These are phyloP conservation scores for Sericinus montela DNA, from an alignment of 2,888 invertebrate species.

Conservation along the genomic window DNA sequence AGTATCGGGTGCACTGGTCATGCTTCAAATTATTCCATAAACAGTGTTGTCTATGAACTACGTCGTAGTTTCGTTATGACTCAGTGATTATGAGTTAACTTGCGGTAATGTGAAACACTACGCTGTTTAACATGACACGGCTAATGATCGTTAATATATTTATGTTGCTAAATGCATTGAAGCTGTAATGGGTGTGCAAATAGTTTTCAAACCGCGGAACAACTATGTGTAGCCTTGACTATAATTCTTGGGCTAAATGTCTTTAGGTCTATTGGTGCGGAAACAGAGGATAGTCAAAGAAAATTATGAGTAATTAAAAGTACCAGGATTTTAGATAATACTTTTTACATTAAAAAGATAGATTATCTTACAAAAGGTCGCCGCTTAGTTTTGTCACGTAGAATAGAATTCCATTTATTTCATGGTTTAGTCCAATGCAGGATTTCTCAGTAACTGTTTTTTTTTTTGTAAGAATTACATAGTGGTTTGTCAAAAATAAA, in stretches of 20 bases:
- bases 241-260: no score
- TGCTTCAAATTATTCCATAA: conserved; percentile 12
- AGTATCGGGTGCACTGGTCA: neutral
- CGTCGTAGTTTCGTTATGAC: conserved; percentile 1
- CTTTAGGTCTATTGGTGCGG: no score
- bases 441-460: no score
- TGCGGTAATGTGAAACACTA: conserved; percentile 6
- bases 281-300: no score
- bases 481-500: no score
- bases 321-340: neutral
- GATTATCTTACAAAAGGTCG: no score
- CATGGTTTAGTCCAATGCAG: no score
- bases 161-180: neutral
- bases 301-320: no score
- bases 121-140: conserved; percentile 2
- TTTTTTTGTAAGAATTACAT: no score
- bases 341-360: no score
- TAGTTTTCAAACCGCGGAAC: neutral
- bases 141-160: conserved; percentile 15
- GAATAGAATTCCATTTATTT: no score
- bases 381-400: no score
- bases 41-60: neutral
- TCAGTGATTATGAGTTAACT: conserved; percentile 14
- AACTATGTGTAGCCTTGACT: neutral
- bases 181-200: neutral